phyloP scores from a whole-genome alignment of 2,888 invertebrate species.

The Dasysyrphus tricinctus region DNA sequence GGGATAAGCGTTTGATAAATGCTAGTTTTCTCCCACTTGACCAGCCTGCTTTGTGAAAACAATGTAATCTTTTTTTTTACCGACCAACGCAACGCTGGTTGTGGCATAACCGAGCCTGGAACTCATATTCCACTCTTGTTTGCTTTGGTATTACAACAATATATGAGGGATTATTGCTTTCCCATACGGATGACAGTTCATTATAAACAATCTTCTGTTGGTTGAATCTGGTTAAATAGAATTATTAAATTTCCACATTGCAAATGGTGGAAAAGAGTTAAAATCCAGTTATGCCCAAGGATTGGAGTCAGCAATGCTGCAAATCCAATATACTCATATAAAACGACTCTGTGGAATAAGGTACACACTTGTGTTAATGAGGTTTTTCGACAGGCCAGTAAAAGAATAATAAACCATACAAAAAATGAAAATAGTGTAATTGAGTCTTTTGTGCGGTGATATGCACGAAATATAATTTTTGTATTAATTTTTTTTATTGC shows the following conservation, averaged over 20 bases:
- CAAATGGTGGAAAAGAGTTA: conserved; percentile 37
- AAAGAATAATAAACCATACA: conserved; percentile 34
- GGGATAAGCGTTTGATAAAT: conserved; percentile 41
- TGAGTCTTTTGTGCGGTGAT: not conserved
- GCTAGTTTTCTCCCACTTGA: conserved; percentile 34
- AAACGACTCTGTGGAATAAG: conserved; percentile 49
- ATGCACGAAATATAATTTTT: not conserved
- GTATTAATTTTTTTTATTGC: not conserved
- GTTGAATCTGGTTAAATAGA: conserved; percentile 68
- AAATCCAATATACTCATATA: conserved; percentile 50
- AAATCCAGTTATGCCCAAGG: conserved; percentile 39
- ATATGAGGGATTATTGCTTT: not conserved
- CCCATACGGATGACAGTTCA: conserved; percentile 54
- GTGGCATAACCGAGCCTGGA: not conserved
- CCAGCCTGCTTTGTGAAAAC: conserved; percentile 36
- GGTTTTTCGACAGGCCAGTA: conserved; percentile 52
- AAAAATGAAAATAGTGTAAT: not conserved
- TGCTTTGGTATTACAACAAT: not conserved
- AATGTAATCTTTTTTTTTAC: conserved; percentile 26
- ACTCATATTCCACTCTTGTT: not conserved
- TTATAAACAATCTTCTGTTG: conserved; percentile 64
- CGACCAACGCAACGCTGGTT: too few species aligned
- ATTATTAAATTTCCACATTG: conserved; percentile 66
- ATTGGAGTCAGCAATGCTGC: not conserved
- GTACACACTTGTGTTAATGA: conserved; percentile 59